phyloP scores from a whole-genome alignment of 2,888 invertebrate genomes.

The Myopa testacea region DNA sequence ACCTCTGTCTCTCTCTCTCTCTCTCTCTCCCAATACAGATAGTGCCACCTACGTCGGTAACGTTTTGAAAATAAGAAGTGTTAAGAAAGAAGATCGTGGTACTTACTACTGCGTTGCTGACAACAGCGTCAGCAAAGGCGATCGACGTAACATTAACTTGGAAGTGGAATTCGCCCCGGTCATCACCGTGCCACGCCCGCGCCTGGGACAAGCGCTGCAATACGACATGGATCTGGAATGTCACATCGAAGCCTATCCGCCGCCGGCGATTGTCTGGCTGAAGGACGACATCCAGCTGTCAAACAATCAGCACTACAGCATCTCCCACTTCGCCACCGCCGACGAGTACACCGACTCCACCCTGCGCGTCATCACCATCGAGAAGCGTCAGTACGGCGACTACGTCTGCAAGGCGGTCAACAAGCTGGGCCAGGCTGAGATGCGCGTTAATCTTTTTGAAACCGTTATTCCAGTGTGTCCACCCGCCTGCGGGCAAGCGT shows the following conservation, averaged over 20 bases:
- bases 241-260: slow-evolving; percentile 94
- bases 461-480: slow-evolving; percentile 93
- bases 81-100: slow-evolving; percentile 90
- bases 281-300: slow-evolving; percentile 85
- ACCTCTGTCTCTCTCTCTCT: not conserved
- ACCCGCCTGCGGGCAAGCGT: slow-evolving; percentile 80
- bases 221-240: slow-evolving; percentile 96
- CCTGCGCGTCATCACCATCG: slow-evolving; percentile 87
- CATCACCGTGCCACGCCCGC: slow-evolving; percentile 84
- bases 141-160: slow-evolving; percentile 86
- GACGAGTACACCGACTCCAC: slow-evolving; percentile 94
- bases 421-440: slow-evolving; percentile 85
- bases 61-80: slow-evolving; percentile 79
- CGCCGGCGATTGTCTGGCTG: slow-evolving; percentile 91
- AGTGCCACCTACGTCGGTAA: slow-evolving; percentile 77
- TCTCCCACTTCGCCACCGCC: slow-evolving; percentile 91
- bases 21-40: slow-evolving; percentile 56
- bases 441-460: slow-evolving; percentile 85
- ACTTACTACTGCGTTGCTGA: slow-evolving; percentile 95
- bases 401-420: slow-evolving; percentile 91
- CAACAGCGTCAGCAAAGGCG: slow-evolving; percentile 88
- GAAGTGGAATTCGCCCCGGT: slow-evolving; percentile 93
- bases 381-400: slow-evolving; percentile 88
- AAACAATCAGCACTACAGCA: slow-evolving; percentile 91
- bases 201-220: slow-evolving; percentile 87